Base-by-base conservation (phyloP, 2,797 vertebrate species). In the Corythornis leucogaster region DNA sequence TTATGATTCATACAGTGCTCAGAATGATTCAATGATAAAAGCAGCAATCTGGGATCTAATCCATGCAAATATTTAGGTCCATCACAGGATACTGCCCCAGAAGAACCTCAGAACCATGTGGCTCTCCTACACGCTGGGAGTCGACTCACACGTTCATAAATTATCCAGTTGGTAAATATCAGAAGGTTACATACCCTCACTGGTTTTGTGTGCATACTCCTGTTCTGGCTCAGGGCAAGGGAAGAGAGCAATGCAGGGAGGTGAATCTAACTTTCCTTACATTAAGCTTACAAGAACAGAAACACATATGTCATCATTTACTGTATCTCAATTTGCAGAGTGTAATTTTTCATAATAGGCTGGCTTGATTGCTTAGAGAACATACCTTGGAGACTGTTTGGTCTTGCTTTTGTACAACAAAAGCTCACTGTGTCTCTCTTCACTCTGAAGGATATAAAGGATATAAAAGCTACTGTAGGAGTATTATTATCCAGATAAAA, bases 61-160 rank as follows among this genome's bases (percentile, higher is more conserved):
- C 54, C 50, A 17, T 45, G 78, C 58, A 93, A 92, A 92, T 86
- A 87, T 84, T 95, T 85, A 30, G 71, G 58, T 80, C 58, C 62
- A 33, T 28, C 64, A 4, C 8, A 22, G 71, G 62, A 59, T 45
- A 48, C 43, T 17, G 46, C 38, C 28, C 45, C 31, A 68, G 71
- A 48, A 85, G 8, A 54, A 38, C 53, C 24, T 8, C 12, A n/a
- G 16, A 33, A 20, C 53, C 66, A 55, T 0, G 0, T 48, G 73
- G 57, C 33, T 83, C 76, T 75, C 58, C 59, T 68, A 7, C 3
- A 0, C 4, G 3, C 54, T 6, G 3, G n/a, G 24, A 87, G 17
- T 24, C 5, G 1, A 21, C 57, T 75, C 50, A 55, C 25, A 35
- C 20, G 3, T 28, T 63, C 80, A 70, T 59, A 81, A 90, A 86